These are phyloP conservation scores for Macrophya alboannulata DNA, from an alignment of 2,888 invertebrate genomes.

Conservation along the genomic window DNA sequence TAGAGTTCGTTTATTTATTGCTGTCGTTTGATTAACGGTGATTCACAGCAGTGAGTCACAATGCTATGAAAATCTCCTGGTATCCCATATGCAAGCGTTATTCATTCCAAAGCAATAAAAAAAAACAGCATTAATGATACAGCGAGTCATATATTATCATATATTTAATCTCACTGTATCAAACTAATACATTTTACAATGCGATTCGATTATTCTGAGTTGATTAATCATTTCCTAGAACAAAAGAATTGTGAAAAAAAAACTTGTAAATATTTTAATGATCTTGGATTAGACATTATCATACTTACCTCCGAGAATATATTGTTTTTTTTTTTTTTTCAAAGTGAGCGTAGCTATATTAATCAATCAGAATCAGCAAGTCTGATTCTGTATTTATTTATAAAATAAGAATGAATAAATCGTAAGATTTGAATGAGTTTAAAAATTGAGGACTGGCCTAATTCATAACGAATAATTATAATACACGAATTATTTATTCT, in stretches of 20 bases:
- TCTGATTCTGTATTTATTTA: neutral
- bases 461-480: neutral
- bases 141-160: neutral
- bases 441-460: neutral
- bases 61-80: neutral
- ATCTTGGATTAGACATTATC: neutral
- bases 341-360: neutral
- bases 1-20: constrained; percentile 9
- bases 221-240: neutral
- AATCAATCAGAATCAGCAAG: neutral
- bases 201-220: neutral
- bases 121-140: neutral
- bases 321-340: no score
- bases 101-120: neutral
- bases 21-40: neutral
- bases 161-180: neutral
- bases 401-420: neutral
- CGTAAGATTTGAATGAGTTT: neutral
- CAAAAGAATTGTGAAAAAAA: neutral
- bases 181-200: neutral
- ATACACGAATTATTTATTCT: constrained; percentile 45
- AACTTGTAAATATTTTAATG: neutral
- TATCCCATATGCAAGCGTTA: neutral
- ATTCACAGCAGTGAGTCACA: constrained; percentile 9
- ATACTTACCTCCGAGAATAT: no score